A percentile compares a stretch with the other conserved stretches of the same genome.
phyloP scores from a whole-genome alignment of 2,888 invertebrate species.

The Eulithis prunata region DNA sequence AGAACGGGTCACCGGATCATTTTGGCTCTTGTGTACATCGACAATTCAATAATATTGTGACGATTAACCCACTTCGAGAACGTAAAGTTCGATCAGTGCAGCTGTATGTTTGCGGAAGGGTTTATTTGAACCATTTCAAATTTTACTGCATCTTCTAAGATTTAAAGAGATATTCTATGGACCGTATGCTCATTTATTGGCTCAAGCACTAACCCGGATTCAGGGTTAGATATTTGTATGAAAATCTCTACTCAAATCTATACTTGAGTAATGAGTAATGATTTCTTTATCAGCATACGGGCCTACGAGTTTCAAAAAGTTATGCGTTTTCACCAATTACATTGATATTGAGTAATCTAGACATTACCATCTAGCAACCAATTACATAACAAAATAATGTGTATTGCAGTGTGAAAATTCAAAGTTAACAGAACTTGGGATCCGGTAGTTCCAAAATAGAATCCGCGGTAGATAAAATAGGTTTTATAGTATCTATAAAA shows the following conservation, averaged over 20 bases:
- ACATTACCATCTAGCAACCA: not conserved
- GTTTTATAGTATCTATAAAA: slow-evolving; percentile 33
- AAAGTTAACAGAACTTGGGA: slow-evolving; percentile 1
- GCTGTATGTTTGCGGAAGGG: slow-evolving; percentile 63
- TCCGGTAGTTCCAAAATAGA: slow-evolving; percentile 11
- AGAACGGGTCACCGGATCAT: slow-evolving; percentile 64
- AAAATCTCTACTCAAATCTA: too few relatives aligned
- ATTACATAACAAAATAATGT: not conserved
- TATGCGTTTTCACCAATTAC: not conserved
- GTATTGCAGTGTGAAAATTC: not conserved
- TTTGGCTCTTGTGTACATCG: slow-evolving; percentile 55
- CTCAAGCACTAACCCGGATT: too few relatives aligned
- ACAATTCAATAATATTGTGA: slow-evolving; percentile 58
- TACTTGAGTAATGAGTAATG: too few relatives aligned
- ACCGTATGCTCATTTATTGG: too few relatives aligned
- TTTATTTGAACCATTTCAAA: slow-evolving; percentile 28
- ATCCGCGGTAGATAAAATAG: slow-evolving; percentile 18
- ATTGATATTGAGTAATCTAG: too few relatives aligned
- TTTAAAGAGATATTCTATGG: slow-evolving; percentile 3
- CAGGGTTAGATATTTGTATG: too few relatives aligned
- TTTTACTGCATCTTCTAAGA: slow-evolving; percentile 26
- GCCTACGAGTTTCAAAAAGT: not conserved
- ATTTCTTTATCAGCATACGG: too few relatives aligned
- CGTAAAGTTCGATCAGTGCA: slow-evolving; percentile 59
- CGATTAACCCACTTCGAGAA: slow-evolving; percentile 72